Percentiles rank a stretch among this genome's conserved stretches.
These are phyloP conservation scores for Dysmachus trigonus DNA, from an alignment of 2,888 invertebrate species.

Conservation along the genomic window DNA sequence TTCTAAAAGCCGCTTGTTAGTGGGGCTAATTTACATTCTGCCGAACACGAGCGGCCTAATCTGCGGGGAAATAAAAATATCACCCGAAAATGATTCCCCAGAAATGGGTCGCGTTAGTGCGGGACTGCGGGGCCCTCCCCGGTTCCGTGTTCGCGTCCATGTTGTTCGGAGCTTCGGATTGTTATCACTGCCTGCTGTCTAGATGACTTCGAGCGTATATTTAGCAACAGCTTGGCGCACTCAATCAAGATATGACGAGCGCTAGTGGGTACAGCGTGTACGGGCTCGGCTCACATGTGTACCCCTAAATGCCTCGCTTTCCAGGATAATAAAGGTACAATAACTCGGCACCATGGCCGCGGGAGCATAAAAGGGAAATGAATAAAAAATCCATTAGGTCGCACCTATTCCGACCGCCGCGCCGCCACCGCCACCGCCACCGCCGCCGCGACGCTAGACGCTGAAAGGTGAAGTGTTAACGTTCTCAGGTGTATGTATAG, in stretches of 20 bases:
- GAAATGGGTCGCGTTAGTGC: neutral
- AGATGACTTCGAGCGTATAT: slow-evolving; percentile 14
- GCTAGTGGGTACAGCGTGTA: neutral
- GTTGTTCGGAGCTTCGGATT: neutral
- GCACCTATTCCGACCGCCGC: slow-evolving; percentile 3
- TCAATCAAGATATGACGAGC: slow-evolving; percentile 17
- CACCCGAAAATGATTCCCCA: slow-evolving; percentile 12
- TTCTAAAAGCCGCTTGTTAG: neutral
- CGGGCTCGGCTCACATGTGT: slow-evolving; percentile 7
- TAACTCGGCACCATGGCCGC: neutral
- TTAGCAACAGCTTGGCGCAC: slow-evolving; percentile 17
- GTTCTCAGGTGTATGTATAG: slow-evolving; percentile 12
- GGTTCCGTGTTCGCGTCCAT: neutral
- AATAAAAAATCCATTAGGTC: slow-evolving; percentile 34
- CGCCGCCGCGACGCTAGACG: neutral
- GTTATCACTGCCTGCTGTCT: slow-evolving; percentile 20
- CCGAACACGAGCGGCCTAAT: neutral
- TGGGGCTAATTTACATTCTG: neutral
- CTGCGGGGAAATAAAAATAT: slow-evolving; percentile 21
- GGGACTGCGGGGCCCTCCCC: neutral
- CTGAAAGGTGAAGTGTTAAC: slow-evolving; percentile 33
- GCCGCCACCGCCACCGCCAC: neutral
- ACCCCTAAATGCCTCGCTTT: slow-evolving; percentile 11
- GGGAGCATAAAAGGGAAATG: neutral
- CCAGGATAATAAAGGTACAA: slow-evolving; percentile 22